Evolutionary conservation across 2,888 invertebrate genomes (phyloP), one percentile per base, ranked within the genome.

Genomic region (Xestia ashworthii): DNA sequence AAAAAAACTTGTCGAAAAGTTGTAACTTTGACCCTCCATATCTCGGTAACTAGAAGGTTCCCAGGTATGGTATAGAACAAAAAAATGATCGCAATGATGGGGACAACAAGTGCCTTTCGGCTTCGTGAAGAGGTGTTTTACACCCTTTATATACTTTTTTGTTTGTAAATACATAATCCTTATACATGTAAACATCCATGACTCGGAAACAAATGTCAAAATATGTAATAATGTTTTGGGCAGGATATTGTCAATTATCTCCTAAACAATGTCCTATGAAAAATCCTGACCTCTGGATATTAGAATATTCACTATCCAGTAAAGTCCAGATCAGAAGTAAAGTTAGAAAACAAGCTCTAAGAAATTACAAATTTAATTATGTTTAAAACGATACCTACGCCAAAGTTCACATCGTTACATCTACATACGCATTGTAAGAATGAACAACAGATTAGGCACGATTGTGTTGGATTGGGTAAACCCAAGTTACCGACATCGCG

Each of bases 191-290:
- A n/a, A n/a, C n/a, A n/a, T n/a, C n/a, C n/a, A n/a, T n/a, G n/a
- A n/a, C n/a, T n/a, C n/a, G n/a, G n/a, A n/a, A n/a, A n/a, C n/a
- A n/a, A n/a, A n/a, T n/a, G n/a, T n/a, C n/a, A n/a, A n/a, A n/a
- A n/a, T n/a, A n/a, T n/a, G n/a, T n/a, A 32, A 32, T 64, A 53
- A 25, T n/a, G 19, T 76, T 46, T 25, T 19, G n/a, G 32, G n/a
- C 44, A 55, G 32, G 32, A 53, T 50, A 50, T 65, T 44, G 65
- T n/a, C 65, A 44, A 65, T 65, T 65, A 65, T 44, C n/a, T 65
- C 65, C 14, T 44, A 14, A 44, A 65, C 64, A 44, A 41, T 41
- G 41, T 41, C 5, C 12, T 3, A 22, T 62, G 11, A 41, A 64
- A 44, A 44, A 65, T 14, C n/a, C 0, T 44, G 65, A n/a, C 65